A percentile compares a stretch with the other conserved stretches of the same genome.
Evolutionary conservation across 2,113 vertebrate species (phyloP).

Genomic region (Pomatorhinus ruficollis): DNA sequence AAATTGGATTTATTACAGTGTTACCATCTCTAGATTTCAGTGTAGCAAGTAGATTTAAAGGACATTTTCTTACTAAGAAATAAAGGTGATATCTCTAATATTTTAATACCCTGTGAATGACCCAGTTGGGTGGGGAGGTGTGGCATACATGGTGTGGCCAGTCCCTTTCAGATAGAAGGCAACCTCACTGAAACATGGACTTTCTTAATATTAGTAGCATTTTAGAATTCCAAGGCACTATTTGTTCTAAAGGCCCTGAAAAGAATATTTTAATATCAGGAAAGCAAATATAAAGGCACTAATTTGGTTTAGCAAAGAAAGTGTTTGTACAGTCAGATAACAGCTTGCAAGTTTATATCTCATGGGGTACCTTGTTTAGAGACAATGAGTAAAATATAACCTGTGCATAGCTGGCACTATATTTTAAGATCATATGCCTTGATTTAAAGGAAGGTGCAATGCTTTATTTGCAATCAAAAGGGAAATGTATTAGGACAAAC

Average conservation of each 20-base stretch:
- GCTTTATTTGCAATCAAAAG: background rate
- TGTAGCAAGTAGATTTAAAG: background rate
- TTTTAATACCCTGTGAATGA: background rate
- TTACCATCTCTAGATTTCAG: background rate
- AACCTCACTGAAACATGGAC: background rate
- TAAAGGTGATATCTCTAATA: background rate
- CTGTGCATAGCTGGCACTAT: background rate
- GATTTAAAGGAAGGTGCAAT: background rate
- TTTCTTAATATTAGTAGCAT: background rate
- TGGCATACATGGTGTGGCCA: background rate
- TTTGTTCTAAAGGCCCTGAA: background rate
- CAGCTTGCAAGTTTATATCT: background rate
- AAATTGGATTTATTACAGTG: background rate
- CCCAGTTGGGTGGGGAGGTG: no score
- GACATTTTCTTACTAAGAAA: background rate
- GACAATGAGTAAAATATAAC: background rate
- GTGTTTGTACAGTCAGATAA: background rate
- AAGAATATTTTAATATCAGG: background rate
- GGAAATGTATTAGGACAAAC: background rate
- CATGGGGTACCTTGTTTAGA: background rate
- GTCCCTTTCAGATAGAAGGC: background rate
- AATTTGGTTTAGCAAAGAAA: background rate
- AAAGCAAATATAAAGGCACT: background rate
- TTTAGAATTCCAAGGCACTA: background rate
- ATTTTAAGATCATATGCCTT: background rate